Percentiles rank a stretch among this genome's conserved stretches.
These are phyloP conservation scores for Corythucha ciliata DNA, from an alignment of 2,888 invertebrate species.

Conservation along the genomic window DNA sequence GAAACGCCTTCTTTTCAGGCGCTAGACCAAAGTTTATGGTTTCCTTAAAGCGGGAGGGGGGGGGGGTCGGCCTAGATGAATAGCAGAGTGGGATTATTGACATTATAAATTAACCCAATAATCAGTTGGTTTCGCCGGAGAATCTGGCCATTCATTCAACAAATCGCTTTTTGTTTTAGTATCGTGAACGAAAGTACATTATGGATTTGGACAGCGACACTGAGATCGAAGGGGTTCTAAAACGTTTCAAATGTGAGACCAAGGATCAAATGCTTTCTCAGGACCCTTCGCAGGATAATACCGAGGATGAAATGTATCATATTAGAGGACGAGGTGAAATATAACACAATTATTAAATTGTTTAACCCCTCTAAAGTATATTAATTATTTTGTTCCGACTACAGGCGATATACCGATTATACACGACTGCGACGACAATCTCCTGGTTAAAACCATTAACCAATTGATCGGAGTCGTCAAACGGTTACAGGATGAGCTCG, in stretches of 20 bases:
- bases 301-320: no score
- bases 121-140: no score
- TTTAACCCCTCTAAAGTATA: no score
- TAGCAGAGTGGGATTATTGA: no score
- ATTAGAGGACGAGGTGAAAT: no score
- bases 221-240: constrained; percentile 38
- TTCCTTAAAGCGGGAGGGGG: no score
- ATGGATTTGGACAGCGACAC: constrained; percentile 40
- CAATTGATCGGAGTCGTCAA: constrained; percentile 58
- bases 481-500: constrained; percentile 59
- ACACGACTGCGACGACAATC: constrained; percentile 49
- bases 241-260: constrained; percentile 39
- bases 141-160: no score
- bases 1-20: no score
- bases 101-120: no score
- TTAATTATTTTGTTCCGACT: constrained; percentile 21
- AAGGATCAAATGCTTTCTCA: constrained; percentile 32
- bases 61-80: no score
- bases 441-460: constrained; percentile 56
- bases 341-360: no score
- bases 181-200: constrained; percentile 51
- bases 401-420: constrained; percentile 57
- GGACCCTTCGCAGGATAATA: constrained; percentile 31
- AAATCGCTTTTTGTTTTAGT: constrained; percentile 44
- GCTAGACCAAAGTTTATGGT: no score